Base-by-base conservation (phyloP, 2,888 invertebrate species). In the Acrobasis consociella region DNA sequence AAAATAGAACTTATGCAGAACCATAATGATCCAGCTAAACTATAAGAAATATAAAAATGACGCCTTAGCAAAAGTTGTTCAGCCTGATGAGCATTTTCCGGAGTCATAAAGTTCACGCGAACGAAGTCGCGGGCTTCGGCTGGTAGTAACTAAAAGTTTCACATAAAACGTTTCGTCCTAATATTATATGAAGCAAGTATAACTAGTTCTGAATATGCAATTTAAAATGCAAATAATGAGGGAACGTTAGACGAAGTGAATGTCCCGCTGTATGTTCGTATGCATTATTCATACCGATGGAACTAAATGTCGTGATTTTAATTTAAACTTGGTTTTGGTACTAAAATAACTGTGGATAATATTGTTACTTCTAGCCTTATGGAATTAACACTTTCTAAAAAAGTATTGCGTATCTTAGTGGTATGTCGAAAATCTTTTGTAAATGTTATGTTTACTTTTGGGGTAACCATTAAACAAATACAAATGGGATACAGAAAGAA, bases 201-300 rank as follows among this genome's bases (percentile, higher is more conserved):
- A 8, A 31, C 31, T 5, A 46, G n/a, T 46, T 56, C 55, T 55
- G 56, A 56, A 56, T 56, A 56, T 56, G 55, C 39, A 56, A 5
- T 56, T 9, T 22, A 46, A 11, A 42, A 16, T 46, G 56, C 56
- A 56, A 56, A 56, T 42, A 56, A 56, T 42, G 39, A 16, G 8
- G 37, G 56, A 56, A 16, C 56, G 10, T 10, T 16, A 39, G 39
- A 55, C 55, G 13, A 17, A 56, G 13, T 55, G 56, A 56, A 56
- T 56, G 42, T 39, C 16, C 53, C 22, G 31, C 5, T 22, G 52
- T 52, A 52, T 15, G 38, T 55, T 55, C 55, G 39, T 55, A 38
- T 39, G 55, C 15, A 55, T 55, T 39, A 55, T 16, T 55, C 16
- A 16, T 39, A 39, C 16, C 38, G 46, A 46, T n/a, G 13, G 46